These are phyloP conservation scores for Adelognathus sp. DNA, from an alignment of 2,888 invertebrate species.

Conservation along the genomic window DNA sequence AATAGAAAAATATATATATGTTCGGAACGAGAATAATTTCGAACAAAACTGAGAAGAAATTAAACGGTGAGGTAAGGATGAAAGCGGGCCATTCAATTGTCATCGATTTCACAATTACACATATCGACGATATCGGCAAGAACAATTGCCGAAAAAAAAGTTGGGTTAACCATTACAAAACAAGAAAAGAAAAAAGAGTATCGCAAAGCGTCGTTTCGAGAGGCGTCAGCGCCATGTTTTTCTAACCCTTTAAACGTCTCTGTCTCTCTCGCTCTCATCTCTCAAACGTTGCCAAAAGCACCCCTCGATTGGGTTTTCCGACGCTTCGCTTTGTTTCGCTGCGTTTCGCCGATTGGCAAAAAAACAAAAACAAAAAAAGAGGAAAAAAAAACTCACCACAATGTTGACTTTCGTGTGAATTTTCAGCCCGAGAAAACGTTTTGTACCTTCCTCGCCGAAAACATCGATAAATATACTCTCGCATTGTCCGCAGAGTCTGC, in stretches of 20 bases:
- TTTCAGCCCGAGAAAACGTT: conserved; percentile 74
- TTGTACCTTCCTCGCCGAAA: conserved; percentile 77
- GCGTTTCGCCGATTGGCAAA: neutral
- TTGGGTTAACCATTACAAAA: neutral
- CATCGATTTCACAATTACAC: neutral
- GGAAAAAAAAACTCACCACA: conserved; percentile 71
- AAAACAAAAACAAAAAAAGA: neutral
- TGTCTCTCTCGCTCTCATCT: too few relatives aligned
- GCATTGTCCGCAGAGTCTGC: conserved; percentile 77
- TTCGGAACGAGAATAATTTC: conserved; percentile 13
- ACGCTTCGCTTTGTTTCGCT: neutral
- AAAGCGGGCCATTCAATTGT: neutral
- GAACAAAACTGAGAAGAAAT: neutral
- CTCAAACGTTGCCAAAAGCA: too few relatives aligned
- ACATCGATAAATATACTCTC: conserved; percentile 77
- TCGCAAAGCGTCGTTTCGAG: neutral
- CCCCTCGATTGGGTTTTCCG: neutral
- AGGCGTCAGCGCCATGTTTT: conserved; percentile 5
- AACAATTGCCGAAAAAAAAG: neutral
- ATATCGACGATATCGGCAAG: neutral
- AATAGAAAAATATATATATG: neutral
- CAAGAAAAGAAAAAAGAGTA: neutral
- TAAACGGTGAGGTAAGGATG: neutral
- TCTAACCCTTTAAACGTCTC: neutral
- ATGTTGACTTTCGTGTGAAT: conserved; percentile 78